Conservation (phyloP, 92 coral and sea anemone species). For the Phenganax marumi region DNA sequence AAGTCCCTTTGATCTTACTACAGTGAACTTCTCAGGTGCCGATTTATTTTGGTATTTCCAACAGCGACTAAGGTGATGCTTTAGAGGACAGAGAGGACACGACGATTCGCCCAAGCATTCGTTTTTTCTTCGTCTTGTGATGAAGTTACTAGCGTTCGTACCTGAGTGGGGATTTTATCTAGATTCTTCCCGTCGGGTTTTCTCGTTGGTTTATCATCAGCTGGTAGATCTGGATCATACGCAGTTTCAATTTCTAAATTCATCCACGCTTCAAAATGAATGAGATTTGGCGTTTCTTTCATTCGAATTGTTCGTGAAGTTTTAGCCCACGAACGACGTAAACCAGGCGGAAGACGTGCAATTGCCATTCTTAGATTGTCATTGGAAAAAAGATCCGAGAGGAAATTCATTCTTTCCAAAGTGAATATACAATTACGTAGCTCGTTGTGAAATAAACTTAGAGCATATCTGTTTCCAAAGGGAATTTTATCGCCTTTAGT, state of each 20-base stretch:
- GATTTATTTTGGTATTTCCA: slow-evolving; percentile 21
- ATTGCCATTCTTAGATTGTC: slow-evolving; percentile 11
- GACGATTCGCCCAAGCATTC: not conserved
- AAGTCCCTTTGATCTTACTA: slow-evolving; percentile 1
- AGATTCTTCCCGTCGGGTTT: not conserved
- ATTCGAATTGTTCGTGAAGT: not conserved
- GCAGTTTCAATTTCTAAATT: slow-evolving; percentile 1
- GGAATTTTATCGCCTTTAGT: slow-evolving; percentile 8
- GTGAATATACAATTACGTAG: not conserved
- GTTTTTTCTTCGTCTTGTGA: not conserved
- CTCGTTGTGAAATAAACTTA: slow-evolving; percentile 1
- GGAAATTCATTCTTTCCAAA: slow-evolving; percentile 2
- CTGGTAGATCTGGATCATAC: not conserved
- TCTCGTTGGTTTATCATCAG: slow-evolving; percentile 13
- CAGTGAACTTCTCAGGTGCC: not conserved
- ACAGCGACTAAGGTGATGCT: not conserved
- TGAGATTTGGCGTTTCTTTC: not conserved
- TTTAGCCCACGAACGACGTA: slow-evolving; percentile 2
- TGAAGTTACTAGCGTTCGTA: not conserved
- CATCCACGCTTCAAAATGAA: slow-evolving; percentile 6
- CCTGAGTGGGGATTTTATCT: not conserved
- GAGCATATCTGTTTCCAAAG: not conserved
- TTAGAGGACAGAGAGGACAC: not conserved
- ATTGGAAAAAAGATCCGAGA: not conserved
- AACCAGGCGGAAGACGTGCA: slow-evolving; percentile 1